These are phyloP conservation scores for Rhynchonycteris naso DNA, from an alignment of 2,797 vertebrate genomes.

Conservation along the genomic window DNA sequence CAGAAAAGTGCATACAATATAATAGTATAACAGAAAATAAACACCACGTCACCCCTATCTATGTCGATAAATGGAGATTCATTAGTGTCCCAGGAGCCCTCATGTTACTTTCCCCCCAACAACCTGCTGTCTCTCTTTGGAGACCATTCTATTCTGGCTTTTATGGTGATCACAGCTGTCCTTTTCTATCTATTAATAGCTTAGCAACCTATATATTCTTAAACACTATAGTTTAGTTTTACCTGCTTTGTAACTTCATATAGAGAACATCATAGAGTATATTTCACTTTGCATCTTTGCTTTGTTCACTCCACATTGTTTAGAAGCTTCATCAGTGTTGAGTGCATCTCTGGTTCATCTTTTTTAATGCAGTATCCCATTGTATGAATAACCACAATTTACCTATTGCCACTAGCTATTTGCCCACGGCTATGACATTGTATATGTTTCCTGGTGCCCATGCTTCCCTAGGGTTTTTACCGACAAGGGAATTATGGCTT, in stretches of 20 bases:
- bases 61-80: background rate
- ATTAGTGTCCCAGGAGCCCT: background rate
- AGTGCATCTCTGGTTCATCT: background rate
- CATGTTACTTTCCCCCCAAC: background rate
- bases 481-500: background rate
- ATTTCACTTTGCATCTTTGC: background rate
- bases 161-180: background rate
- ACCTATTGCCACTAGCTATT: background rate
- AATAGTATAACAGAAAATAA: background rate
- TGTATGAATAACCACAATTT: background rate
- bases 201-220: background rate
- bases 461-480: slow-evolving; percentile 35
- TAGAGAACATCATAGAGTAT: background rate
- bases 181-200: background rate
- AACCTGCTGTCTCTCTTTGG: too few relatives aligned
- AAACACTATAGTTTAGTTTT: background rate
- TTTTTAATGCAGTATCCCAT: background rate
- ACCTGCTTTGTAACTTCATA: background rate
- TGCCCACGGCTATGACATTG: background rate
- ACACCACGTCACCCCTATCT: too few relatives aligned
- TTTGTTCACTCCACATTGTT: background rate
- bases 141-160: background rate
- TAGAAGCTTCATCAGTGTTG: background rate
- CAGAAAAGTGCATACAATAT: background rate
- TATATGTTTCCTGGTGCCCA: background rate